These are phyloP conservation scores for Rhodeus uyekii DNA, from an alignment of 2,797 vertebrate species.

Conservation along the genomic window DNA sequence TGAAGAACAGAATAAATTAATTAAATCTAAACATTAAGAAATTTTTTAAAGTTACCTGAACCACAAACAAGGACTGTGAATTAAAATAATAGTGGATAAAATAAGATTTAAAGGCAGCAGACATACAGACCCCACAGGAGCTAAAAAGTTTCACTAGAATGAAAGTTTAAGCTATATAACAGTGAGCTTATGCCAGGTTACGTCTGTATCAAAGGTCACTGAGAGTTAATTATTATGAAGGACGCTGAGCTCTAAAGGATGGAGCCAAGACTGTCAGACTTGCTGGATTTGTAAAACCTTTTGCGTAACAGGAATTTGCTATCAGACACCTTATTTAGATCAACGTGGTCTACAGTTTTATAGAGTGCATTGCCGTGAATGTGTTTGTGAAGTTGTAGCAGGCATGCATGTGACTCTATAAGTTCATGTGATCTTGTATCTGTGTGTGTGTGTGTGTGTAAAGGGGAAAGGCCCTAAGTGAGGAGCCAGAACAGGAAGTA, in stretches of 20 bases:
- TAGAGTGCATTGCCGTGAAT: not conserved
- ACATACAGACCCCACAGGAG: not conserved
- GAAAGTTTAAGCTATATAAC: not conserved
- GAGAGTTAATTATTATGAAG: slow-evolving; percentile 57
- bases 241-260: slow-evolving; percentile 16
- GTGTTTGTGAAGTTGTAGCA: not conserved
- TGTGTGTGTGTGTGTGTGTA: slow-evolving; percentile 51
- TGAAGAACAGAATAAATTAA: not conserved
- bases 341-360: not conserved
- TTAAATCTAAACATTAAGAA: not conserved
- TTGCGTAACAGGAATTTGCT: not conserved
- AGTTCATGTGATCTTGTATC: slow-evolving; percentile 47
- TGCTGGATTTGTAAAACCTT: slow-evolving; percentile 5
- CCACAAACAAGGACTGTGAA: not conserved
- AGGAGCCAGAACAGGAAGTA: slow-evolving; percentile 57
- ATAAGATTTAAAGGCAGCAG: not conserved
- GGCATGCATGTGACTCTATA: not conserved
- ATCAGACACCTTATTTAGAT: not conserved
- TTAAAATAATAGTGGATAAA: not conserved
- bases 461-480: slow-evolving; percentile 72
- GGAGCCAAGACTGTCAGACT: slow-evolving; percentile 28
- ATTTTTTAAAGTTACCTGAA: not conserved
- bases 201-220: slow-evolving; percentile 54
- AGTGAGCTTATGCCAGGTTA: slow-evolving; percentile 6
- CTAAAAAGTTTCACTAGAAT: not conserved